phyloP scores from a whole-genome alignment of 2,797 vertebrate genomes.

The Amblyraja radiata region DNA sequence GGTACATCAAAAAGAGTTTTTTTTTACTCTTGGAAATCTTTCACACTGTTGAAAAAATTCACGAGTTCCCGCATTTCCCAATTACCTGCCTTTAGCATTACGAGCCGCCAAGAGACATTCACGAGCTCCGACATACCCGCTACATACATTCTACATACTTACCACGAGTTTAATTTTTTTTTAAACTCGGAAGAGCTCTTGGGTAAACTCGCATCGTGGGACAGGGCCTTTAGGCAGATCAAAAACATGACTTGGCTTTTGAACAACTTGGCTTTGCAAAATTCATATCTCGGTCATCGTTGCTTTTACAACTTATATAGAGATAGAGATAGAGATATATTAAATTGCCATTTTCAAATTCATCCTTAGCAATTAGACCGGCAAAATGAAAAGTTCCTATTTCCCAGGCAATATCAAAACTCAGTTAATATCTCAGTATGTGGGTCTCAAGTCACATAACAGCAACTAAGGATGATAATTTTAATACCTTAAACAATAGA shows the following conservation, averaged over 20 bases:
- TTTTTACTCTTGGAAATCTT: no score
- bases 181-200: no score
- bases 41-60: no score
- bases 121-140: no score
- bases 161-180: no score
- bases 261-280: neutral
- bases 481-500: neutral
- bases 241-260: conserved; percentile 13
- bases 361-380: neutral
- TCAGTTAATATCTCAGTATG: neutral
- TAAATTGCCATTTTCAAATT: neutral
- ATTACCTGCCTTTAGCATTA: no score
- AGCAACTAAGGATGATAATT: neutral
- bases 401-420: neutral
- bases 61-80: no score
- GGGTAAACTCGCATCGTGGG: no score
- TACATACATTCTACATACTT: no score
- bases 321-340: neutral
- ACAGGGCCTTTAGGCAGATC: neutral
- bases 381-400: neutral
- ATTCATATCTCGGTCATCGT: neutral
- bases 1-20: no score
- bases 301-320: neutral
- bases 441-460: neutral
- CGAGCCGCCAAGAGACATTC: no score